Conservation (phyloP, 1,140 invertebrate genomes). For the Lepidurus arcticus region DNA sequence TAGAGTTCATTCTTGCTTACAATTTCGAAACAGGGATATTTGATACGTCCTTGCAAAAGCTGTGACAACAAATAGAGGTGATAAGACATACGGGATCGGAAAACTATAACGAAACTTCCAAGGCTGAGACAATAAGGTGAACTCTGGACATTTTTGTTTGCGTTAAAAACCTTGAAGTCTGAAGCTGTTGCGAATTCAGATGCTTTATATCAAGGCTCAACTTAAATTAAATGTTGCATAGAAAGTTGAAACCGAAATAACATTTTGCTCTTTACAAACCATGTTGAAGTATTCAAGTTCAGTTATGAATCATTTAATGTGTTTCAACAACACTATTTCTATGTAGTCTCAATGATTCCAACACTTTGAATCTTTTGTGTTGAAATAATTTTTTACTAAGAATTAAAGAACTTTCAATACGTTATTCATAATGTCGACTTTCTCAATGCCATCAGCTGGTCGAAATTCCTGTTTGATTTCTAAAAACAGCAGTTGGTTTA, state of each 20-base stretch:
- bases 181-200: not conserved
- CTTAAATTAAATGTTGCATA: not conserved
- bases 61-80: not conserved
- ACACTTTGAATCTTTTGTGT: too few relatives aligned
- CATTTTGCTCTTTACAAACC: too few relatives aligned
- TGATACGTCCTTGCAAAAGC: not conserved
- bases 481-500: too few relatives aligned
- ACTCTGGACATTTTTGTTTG: not conserved
- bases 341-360: too few relatives aligned
- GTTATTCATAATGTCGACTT: too few relatives aligned
- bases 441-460: too few relatives aligned
- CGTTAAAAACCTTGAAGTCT: not conserved
- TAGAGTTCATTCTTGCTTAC: not conserved
- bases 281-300: too few relatives aligned
- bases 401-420: too few relatives aligned
- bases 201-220: not conserved
- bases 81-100: not conserved
- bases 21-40: not conserved
- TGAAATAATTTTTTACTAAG: too few relatives aligned
- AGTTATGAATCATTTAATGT: too few relatives aligned
- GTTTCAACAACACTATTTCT: too few relatives aligned
- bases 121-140: not conserved
- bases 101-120: not conserved
- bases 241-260: not conserved
- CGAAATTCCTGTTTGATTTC: too few relatives aligned